Conservation (phyloP, 1,140 invertebrate species). For the Rhysida immarginata region DNA sequence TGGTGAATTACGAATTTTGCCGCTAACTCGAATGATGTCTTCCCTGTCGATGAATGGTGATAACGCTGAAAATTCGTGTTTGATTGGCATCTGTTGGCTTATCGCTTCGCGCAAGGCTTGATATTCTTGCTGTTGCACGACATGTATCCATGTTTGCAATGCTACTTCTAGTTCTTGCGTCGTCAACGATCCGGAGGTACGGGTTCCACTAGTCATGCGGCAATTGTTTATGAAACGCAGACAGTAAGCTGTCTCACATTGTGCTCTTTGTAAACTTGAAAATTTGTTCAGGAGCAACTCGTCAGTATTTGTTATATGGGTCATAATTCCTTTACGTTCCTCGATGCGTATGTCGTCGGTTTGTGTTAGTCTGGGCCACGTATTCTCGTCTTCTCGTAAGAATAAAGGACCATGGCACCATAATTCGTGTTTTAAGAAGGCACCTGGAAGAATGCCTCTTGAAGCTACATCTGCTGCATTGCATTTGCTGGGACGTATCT, state of each 20-base stretch:
- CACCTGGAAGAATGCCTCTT: background rate
- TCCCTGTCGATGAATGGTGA: no score
- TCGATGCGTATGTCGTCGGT: no score
- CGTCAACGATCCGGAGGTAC: background rate
- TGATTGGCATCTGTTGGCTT: no score
- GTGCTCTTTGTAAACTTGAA: background rate
- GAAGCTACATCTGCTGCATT: constrained; percentile 15
- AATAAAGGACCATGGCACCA: constrained; percentile 11
- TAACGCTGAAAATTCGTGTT: no score
- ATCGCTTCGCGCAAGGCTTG: no score
- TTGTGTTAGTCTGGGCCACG: background rate
- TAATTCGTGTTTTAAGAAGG: background rate
- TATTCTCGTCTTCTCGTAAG: background rate
- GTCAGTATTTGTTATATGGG: background rate
- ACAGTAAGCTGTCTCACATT: background rate
- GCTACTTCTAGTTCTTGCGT: background rate
- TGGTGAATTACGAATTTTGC: no score
- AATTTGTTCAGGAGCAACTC: background rate
- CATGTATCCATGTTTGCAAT: no score
- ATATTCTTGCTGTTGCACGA: no score
- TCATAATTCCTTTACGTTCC: background rate
- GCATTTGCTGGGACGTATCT: constrained; percentile 6
- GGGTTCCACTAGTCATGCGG: background rate
- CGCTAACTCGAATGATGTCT: no score
- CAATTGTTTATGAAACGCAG: background rate